Conservation (phyloP, 2,113 vertebrate genomes). For the Albula glossodonta region DNA sequence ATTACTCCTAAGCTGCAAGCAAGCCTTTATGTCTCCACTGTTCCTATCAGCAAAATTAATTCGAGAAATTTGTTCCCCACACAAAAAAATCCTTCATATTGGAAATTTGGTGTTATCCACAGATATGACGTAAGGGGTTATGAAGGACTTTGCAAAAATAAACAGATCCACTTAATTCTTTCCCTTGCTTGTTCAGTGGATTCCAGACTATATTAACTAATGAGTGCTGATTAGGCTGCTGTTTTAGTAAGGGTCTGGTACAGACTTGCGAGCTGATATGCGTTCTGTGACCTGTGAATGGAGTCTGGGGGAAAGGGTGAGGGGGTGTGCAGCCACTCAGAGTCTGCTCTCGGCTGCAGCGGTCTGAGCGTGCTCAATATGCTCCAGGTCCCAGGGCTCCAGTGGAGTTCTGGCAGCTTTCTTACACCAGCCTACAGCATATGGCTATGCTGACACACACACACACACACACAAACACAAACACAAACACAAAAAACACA, state of each 20-base stretch:
- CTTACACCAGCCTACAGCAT: neutral
- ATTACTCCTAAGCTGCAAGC: neutral
- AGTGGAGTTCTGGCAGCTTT: slow-evolving; percentile 28
- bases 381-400: slow-evolving; percentile 33
- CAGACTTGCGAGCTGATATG: too few relatives aligned
- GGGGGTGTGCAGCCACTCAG: neutral
- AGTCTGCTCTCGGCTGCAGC: neutral
- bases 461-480: neutral
- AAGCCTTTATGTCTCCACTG: neutral
- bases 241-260: too few relatives aligned
- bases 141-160: neutral
- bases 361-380: neutral
- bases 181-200: too few relatives aligned
- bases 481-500: neutral
- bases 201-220: too few relatives aligned
- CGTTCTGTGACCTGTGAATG: too few relatives aligned
- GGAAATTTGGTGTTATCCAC: neutral
- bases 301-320: neutral
- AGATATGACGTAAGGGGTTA: neutral
- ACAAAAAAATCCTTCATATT: neutral
- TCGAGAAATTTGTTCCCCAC: neutral
- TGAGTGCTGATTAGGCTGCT: too few relatives aligned
- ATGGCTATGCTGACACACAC: neutral
- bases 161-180: too few relatives aligned
- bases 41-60: neutral